These are phyloP conservation scores for Tiliqua scincoides DNA, from an alignment of 2,113 vertebrate species.

Conservation along the genomic window DNA sequence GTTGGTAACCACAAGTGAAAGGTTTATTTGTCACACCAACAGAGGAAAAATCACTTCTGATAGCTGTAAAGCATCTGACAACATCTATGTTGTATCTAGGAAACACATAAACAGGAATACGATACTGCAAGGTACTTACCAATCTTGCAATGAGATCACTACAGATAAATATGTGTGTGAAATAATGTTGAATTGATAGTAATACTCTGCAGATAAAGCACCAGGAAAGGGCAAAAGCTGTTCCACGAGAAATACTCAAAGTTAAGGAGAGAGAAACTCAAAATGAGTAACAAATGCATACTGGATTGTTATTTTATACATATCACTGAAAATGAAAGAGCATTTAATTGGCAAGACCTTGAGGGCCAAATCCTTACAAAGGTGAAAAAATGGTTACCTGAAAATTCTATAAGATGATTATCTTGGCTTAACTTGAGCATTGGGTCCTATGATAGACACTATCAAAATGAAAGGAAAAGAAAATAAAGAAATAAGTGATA, in stretches of 20 bases:
- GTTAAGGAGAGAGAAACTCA: neutral
- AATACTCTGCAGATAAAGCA: neutral
- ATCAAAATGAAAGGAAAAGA: conserved; percentile 30
- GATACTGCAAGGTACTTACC: neutral
- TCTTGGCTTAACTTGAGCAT: conserved; percentile 22
- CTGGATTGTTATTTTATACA: too few relatives aligned
- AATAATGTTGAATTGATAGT: conserved; percentile 10
- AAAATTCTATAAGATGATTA: neutral
- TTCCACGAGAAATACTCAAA: neutral
- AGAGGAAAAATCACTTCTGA: neutral
- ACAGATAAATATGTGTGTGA: neutral
- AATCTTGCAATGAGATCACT: neutral
- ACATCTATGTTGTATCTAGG: neutral
- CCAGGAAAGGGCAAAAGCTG: neutral
- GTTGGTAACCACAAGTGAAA: neutral
- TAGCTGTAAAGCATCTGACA: neutral
- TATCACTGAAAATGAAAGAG: neutral
- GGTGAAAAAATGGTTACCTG: neutral
- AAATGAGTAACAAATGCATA: neutral
- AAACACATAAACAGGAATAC: neutral
- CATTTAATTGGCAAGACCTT: neutral
- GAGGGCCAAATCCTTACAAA: neutral
- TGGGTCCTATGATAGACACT: neutral
- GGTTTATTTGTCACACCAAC: neutral
- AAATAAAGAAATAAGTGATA: too few relatives aligned